Conservation (phyloP, 2,888 invertebrate species). For the Thelaira solivaga region DNA sequence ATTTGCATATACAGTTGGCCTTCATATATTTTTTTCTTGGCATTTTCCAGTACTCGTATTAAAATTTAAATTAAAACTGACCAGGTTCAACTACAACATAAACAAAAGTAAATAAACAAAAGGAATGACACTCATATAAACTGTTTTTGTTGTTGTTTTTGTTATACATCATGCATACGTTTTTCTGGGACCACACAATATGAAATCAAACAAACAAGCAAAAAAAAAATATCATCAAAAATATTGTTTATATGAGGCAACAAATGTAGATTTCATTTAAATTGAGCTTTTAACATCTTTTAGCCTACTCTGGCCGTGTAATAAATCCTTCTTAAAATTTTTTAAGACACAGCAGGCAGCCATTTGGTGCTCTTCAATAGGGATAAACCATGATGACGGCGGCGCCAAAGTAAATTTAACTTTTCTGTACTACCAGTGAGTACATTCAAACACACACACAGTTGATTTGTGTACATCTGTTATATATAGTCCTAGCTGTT, state of each 20-base stretch:
- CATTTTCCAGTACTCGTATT: neutral
- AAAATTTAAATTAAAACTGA: constrained; percentile 26
- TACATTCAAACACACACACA: no score
- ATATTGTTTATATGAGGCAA: neutral
- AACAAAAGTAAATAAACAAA: neutral
- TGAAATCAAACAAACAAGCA: constrained; percentile 26
- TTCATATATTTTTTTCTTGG: neutral
- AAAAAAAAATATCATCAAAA: neutral
- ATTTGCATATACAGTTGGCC: neutral
- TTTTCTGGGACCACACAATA: constrained; percentile 47
- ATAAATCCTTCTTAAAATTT: constrained; percentile 53
- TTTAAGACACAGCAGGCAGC: constrained; percentile 47
- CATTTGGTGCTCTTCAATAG: constrained; percentile 31
- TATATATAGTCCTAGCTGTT: neutral
- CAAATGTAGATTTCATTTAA: constrained; percentile 51
- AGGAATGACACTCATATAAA: neutral
- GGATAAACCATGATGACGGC: constrained; percentile 55
- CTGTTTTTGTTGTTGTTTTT: neutral
- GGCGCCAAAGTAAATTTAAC: constrained; percentile 39
- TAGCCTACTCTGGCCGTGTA: constrained; percentile 37
- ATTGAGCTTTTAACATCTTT: constrained; percentile 49
- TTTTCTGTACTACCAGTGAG: no score
- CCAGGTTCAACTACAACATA: neutral
- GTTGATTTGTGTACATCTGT: constrained; percentile 13
- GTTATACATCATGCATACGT: neutral